Conservation (phyloP, 1,140 invertebrate genomes). For the Plectrocnemia conspersa region DNA sequence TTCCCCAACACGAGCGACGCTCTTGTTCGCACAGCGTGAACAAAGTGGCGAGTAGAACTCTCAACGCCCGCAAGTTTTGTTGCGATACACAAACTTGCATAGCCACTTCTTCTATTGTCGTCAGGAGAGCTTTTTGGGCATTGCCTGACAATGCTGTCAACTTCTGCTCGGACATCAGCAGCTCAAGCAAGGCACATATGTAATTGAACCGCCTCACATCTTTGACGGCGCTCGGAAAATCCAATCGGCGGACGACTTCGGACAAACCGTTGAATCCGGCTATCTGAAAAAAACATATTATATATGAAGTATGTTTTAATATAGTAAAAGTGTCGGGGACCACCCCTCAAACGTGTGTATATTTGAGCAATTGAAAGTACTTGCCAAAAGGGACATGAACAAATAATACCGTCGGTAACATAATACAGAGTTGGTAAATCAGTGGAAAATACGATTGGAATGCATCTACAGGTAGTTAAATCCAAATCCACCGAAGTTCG, state of each 20-base stretch:
- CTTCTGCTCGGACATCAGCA: slow-evolving; percentile 80
- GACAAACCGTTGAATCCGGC: slow-evolving; percentile 92
- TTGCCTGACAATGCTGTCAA: slow-evolving; percentile 83
- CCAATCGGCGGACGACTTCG: slow-evolving; percentile 89
- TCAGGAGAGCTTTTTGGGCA: slow-evolving; percentile 87
- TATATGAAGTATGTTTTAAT: too few species aligned
- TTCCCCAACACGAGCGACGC: slow-evolving; percentile 73
- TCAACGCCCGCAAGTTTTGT: slow-evolving; percentile 79
- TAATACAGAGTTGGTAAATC: too few species aligned
- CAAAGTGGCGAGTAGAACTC: slow-evolving; percentile 71
- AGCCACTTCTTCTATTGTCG: slow-evolving; percentile 91
- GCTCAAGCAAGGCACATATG: slow-evolving; percentile 86
- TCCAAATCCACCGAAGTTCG: too few species aligned
- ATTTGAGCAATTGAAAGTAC: too few species aligned
- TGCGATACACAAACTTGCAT: slow-evolving; percentile 82
- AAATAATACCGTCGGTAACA: too few species aligned
- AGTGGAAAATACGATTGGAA: too few species aligned
- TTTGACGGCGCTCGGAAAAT: slow-evolving; percentile 89
- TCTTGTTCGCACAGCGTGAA: slow-evolving; percentile 62
- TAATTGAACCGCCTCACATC: slow-evolving; percentile 95
- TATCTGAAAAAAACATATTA: slow-evolving; percentile 63
- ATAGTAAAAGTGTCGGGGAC: too few species aligned
- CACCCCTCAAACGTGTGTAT: too few species aligned
- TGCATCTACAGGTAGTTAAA: too few species aligned
- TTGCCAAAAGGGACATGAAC: too few species aligned